These are phyloP conservation scores for Coendou prehensilis DNA, from an alignment of 2,797 vertebrate genomes.

Conservation along the genomic window DNA sequence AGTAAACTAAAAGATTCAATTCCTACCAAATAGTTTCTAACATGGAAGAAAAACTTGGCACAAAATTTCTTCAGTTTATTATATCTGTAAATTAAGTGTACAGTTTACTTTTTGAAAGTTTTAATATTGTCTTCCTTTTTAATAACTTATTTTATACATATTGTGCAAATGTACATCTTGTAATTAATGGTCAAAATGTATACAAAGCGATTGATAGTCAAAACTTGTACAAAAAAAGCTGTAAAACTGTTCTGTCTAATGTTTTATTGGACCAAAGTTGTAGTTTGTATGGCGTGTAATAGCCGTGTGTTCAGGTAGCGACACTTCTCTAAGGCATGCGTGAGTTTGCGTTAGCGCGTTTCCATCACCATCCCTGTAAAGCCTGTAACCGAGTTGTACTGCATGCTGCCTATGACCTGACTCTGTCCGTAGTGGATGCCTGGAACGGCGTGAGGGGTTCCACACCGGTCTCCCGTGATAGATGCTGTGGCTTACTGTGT, in stretches of 20 bases:
- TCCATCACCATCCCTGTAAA: conserved; percentile 92
- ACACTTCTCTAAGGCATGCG: conserved; percentile 93
- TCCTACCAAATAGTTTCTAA: conserved; percentile 86
- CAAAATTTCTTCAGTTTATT: conserved; percentile 88
- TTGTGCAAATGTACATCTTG: conserved; percentile 99
- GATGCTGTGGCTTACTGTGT: conserved; percentile 87
- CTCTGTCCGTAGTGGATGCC: conserved; percentile 90
- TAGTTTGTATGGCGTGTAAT: conserved; percentile 92
- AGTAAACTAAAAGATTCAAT: conserved; percentile 81
- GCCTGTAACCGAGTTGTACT: conserved; percentile 92
- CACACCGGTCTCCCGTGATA: conserved; percentile 90
- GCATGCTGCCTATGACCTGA: conserved; percentile 95
- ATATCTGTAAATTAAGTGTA: conserved; percentile 90
- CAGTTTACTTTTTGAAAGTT: conserved; percentile 90
- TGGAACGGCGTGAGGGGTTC: conserved; percentile 91
- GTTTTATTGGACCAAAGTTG: conserved; percentile 99
- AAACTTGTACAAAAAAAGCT: conserved; percentile 96
- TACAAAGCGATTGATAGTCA: conserved; percentile 95
- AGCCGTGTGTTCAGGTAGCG: conserved; percentile 92
- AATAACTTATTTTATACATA: conserved; percentile 99
- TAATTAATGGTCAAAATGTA: conserved; percentile 98
- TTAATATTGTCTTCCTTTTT: conserved; percentile 93
- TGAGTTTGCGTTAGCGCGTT: conserved; percentile 93
- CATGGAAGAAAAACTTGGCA: conserved; percentile 87
- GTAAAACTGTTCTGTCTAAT: conserved; percentile 96